Conservation (phyloP, 2,888 invertebrate species). For the Lasioglossum pauxillum region DNA sequence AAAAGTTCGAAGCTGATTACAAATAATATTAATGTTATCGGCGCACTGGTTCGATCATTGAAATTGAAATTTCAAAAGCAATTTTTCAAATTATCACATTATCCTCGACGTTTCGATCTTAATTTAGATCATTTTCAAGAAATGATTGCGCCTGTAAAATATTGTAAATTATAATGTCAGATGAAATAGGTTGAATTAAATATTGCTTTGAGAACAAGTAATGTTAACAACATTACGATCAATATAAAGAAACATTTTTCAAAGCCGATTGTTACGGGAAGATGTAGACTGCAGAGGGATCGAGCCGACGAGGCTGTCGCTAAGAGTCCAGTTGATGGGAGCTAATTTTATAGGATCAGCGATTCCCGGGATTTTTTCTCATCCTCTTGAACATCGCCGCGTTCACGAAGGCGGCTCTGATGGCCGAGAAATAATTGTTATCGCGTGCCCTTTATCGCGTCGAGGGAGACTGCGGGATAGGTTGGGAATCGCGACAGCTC, state of each 20-base stretch:
- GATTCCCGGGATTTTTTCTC: not conserved
- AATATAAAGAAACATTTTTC: too few species aligned
- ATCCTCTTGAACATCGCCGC: not conserved
- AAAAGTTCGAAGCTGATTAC: not conserved
- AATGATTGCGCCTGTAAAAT: too few species aligned
- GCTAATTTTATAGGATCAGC: not conserved
- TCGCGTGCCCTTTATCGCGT: constrained; percentile 7
- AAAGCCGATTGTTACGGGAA: not conserved
- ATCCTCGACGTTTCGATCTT: too few species aligned
- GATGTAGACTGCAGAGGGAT: not conserved
- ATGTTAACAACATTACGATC: too few species aligned
- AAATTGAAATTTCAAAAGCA: too few species aligned
- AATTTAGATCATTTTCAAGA: too few species aligned
- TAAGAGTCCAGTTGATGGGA: not conserved
- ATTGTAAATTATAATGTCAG: too few species aligned
- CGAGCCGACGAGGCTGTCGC: not conserved
- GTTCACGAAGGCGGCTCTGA: not conserved
- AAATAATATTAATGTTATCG: too few species aligned
- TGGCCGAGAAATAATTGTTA: not conserved
- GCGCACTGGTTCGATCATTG: too few species aligned
- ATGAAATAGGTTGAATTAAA: too few species aligned
- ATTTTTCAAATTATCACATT: too few species aligned
- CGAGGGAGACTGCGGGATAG: not conserved
- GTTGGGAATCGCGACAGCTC: constrained; percentile 21
- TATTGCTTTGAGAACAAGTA: too few species aligned